Conservation (phyloP, 2,888 invertebrate genomes). For the Campoplex capitator region DNA sequence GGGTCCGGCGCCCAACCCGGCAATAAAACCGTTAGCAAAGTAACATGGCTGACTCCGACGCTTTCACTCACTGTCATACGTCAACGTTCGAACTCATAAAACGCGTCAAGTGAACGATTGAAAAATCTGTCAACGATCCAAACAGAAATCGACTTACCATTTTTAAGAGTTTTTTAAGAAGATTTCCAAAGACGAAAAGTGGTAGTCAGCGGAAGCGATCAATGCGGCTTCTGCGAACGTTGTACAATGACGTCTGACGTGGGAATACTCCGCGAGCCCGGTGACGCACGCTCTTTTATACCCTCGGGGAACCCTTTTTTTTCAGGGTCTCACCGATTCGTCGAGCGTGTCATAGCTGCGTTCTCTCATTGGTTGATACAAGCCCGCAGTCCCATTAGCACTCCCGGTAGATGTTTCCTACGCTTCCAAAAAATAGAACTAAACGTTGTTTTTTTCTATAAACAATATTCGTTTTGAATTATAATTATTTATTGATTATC, state of each 20-base stretch:
- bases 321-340: conserved; percentile 59
- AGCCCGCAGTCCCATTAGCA: conserved; percentile 70
- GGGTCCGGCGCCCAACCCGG: conserved; percentile 51
- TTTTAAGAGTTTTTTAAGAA: conserved; percentile 63
- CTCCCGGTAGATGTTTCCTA: conserved; percentile 31
- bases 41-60: conserved; percentile 45
- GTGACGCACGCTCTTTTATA: conserved; percentile 64
- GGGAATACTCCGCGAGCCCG: conserved; percentile 66
- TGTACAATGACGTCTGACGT: conserved; percentile 64
- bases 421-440: conserved; percentile 55
- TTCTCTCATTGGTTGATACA: conserved; percentile 62
- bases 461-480: neutral
- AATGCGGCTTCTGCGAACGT: conserved; percentile 71
- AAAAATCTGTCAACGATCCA: neutral
- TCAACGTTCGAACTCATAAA: neutral
- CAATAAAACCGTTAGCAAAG: conserved; percentile 27
- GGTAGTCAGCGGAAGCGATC: conserved; percentile 70
- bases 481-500: conserved; percentile 27
- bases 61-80: neutral
- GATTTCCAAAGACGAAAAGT: conserved; percentile 58
- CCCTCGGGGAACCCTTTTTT: conserved; percentile 64
- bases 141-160: conserved; percentile 63
- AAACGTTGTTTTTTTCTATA: neutral
- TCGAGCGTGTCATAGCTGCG: conserved; percentile 57
- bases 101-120: neutral